Evolutionary conservation across 1,140 invertebrate genomes (phyloP).

Genomic region (Pomacea maculata): DNA sequence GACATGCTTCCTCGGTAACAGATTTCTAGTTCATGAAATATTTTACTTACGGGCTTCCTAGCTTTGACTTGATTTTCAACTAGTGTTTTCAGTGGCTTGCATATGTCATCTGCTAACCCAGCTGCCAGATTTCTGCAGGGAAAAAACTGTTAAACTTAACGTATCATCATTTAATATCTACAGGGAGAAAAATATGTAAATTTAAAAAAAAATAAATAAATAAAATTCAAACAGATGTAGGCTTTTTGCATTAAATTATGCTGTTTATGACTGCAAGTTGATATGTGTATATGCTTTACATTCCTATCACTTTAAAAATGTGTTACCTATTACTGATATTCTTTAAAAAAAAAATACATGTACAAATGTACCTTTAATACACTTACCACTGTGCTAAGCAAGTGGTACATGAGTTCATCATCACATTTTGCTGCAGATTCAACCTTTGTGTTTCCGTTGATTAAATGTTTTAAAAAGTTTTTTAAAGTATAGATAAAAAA

Average conservation of each 20-base stretch:
- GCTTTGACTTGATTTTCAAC: slow-evolving; percentile 78
- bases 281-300: not conserved
- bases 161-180: not conserved
- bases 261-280: not conserved
- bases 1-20: too few species aligned
- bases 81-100: slow-evolving; percentile 82
- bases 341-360: too few species aligned
- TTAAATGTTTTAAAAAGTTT: too few species aligned
- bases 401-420: too few species aligned
- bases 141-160: slow-evolving; percentile 18
- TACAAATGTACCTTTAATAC: too few species aligned
- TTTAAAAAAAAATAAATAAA: not conserved
- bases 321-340: too few species aligned
- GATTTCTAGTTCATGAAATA: too few species aligned
- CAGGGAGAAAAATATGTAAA: not conserved
- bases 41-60: slow-evolving; percentile 70
- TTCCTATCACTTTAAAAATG: not conserved
- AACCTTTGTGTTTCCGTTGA: too few species aligned
- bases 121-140: slow-evolving; percentile 76
- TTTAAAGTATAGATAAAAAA: too few species aligned
- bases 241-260: not conserved
- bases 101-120: slow-evolving; percentile 84
- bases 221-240: not conserved
- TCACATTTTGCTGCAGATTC: too few species aligned
- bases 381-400: too few species aligned